phyloP scores from a whole-genome alignment of 2,113 vertebrate species.

The Suricata suricatta region DNA sequence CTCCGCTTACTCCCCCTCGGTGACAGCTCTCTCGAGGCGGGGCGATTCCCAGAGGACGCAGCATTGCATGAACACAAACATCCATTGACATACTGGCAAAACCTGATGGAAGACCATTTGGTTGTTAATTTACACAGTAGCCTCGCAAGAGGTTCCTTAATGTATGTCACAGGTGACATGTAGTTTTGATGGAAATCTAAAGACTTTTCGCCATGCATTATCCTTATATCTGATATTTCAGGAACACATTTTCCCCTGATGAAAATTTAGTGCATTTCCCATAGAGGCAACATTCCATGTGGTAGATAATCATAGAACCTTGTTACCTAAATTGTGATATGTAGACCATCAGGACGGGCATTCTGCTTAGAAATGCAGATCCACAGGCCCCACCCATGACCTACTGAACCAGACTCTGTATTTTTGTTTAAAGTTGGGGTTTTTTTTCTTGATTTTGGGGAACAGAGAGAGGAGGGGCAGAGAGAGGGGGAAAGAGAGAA shows the following conservation, averaged over 20 bases:
- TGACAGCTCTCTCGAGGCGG: not conserved
- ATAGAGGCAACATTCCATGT: rapidly evolving
- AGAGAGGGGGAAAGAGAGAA: no score
- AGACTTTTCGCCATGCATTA: not conserved
- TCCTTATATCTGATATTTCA: not conserved
- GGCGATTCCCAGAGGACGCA: not conserved
- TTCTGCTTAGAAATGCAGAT: not conserved
- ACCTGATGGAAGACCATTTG: not conserved
- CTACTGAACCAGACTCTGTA: not conserved
- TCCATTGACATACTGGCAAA: not conserved
- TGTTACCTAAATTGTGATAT: rapidly evolving
- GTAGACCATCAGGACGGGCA: rapidly evolving
- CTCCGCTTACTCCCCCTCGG: not conserved
- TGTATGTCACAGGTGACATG: not conserved
- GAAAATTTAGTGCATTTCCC: not conserved
- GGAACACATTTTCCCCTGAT: not conserved
- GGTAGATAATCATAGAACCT: rapidly evolving
- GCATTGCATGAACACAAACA: not conserved
- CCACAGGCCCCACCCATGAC: not conserved
- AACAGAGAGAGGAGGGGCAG: no score
- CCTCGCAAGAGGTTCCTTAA: not conserved
- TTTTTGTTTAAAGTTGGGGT: not conserved
- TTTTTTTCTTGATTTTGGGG: no score
- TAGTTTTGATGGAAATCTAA: not conserved
- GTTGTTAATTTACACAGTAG: not conserved